Percentiles rank a stretch among this genome's conserved stretches.
phyloP scores from a whole-genome alignment of 2,888 invertebrate genomes.

The Limnephilus rhombicus region DNA sequence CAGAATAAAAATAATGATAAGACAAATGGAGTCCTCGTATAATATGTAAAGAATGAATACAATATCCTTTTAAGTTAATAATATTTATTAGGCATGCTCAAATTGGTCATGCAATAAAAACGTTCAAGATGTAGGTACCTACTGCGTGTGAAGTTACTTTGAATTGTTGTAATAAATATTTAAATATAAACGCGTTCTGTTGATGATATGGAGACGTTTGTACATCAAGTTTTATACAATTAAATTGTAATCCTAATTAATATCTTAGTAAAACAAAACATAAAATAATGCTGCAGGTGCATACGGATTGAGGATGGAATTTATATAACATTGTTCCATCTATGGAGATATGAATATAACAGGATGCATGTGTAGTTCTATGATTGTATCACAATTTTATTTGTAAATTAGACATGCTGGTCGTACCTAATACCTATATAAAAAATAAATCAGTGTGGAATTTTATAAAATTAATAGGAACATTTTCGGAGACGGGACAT shows the following conservation, averaged over 20 bases:
- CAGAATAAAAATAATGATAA: background rate
- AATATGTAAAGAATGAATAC: background rate
- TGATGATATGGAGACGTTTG: background rate
- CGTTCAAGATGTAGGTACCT: background rate
- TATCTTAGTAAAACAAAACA: background rate
- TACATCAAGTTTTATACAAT: background rate
- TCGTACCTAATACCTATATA: no score
- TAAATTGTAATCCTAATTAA: background rate
- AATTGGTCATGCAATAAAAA: background rate
- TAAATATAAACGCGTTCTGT: background rate
- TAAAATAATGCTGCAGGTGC: background rate
- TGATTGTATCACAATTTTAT: background rate
- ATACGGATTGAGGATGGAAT: background rate
- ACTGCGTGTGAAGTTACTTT: no score
- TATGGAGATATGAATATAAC: background rate
- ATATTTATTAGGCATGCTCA: background rate
- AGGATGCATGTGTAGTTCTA: background rate
- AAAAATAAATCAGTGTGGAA: no score
- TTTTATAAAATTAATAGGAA: no score
- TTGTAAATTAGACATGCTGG: background rate
- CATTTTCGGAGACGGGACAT: no score
- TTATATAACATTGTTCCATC: background rate
- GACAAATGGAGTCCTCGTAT: background rate
- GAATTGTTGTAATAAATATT: background rate
- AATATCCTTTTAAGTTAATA: background rate